Conservation (phyloP, 2,888 invertebrate genomes). For the Andrena camellia region DNA sequence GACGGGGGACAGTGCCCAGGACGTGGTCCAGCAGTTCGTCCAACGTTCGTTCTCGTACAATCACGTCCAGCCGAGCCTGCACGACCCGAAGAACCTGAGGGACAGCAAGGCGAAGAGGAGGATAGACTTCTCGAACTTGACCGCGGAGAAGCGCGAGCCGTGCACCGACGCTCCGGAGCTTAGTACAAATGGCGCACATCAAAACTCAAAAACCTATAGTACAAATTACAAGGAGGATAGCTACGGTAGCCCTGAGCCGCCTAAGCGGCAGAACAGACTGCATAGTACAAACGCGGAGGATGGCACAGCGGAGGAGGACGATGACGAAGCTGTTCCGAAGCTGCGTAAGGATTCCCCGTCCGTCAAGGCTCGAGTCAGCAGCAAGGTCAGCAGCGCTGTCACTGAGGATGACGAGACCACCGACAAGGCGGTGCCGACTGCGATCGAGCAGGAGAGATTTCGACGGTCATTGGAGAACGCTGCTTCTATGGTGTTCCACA, state of each 20-base stretch:
- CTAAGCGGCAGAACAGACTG: constrained; percentile 55
- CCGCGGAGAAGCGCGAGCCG: constrained; percentile 39
- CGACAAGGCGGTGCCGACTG: constrained; percentile 87
- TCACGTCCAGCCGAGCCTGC: constrained; percentile 60
- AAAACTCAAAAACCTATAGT: constrained; percentile 75
- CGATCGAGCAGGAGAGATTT: constrained; percentile 90
- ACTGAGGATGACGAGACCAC: constrained; percentile 75
- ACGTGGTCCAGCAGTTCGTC: constrained; percentile 44
- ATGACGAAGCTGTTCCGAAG: constrained; percentile 33
- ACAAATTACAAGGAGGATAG: constrained; percentile 73
- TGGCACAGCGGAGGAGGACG: constrained; percentile 13
- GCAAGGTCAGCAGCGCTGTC: constrained; percentile 42
- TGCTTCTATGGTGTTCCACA: constrained; percentile 93
- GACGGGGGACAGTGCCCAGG: constrained; percentile 54
- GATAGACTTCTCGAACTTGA: constrained; percentile 74
- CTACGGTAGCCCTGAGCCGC: constrained; percentile 36
- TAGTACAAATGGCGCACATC: constrained; percentile 74
- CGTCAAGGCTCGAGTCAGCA: constrained; percentile 54
- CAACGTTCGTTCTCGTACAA: constrained; percentile 46
- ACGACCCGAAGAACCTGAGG: constrained; percentile 57
- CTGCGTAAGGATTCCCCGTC: constrained; percentile 38
- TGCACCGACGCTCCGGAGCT: constrained; percentile 55
- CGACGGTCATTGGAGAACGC: constrained; percentile 91
- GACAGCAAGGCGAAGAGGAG: constrained; percentile 71
- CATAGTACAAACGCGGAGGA: constrained; percentile 54